phyloP scores from a whole-genome alignment of 2,113 vertebrate genomes.

The Parus major region DNA sequence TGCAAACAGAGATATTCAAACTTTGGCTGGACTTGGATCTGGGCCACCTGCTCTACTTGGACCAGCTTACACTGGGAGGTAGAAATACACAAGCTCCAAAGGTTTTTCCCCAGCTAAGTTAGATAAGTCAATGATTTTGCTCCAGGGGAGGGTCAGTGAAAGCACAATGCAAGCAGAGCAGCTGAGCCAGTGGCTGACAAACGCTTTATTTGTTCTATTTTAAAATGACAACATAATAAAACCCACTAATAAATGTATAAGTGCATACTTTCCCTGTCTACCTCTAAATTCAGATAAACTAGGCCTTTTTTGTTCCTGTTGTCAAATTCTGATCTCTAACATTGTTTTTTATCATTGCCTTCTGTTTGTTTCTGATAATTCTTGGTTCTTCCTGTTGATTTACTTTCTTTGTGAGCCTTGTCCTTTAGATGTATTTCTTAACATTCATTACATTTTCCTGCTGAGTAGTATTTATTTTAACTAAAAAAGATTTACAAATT shows the following conservation, averaged over 20 bases:
- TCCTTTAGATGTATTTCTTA: background rate
- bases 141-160: background rate
- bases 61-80: background rate
- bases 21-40: accelerated
- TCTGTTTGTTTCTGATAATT: background rate
- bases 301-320: background rate
- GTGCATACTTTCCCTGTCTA: background rate
- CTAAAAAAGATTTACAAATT: background rate
- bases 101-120: background rate
- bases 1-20: background rate
- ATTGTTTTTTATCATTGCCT: background rate
- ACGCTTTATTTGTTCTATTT: background rate
- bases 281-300: background rate
- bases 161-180: background rate
- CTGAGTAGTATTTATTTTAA: background rate
- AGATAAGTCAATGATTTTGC: background rate
- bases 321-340: background rate
- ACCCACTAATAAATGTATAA: background rate
- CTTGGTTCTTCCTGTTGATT: background rate
- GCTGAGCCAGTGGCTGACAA: background rate
- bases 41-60: accelerated
- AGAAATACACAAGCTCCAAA: background rate
- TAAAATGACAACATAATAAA: background rate
- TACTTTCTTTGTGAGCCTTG: background rate
- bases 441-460: background rate